Conservation (phyloP, 2,797 vertebrate genomes). For the Percopsis omiscomaycus region DNA sequence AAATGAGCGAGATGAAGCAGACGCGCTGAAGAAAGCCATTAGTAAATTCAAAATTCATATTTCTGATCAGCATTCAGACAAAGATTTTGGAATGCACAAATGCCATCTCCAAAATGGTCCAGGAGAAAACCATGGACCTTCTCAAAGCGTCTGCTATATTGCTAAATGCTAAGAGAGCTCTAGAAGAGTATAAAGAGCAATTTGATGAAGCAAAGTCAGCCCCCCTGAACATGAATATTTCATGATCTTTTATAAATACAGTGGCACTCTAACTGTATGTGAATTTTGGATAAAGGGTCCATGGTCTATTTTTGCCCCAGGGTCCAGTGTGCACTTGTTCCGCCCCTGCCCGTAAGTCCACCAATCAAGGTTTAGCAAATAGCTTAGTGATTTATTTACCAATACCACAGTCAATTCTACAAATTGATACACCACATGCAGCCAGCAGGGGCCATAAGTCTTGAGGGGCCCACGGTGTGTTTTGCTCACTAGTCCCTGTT, state of each 20-base stretch:
- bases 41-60: constrained; percentile 23
- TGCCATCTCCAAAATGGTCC: constrained; percentile 4
- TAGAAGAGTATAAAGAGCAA: constrained; percentile 13
- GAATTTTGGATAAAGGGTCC: no score
- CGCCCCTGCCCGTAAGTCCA: neutral
- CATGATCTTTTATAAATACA: no score
- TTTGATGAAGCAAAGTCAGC: constrained; percentile 11
- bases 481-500: no score
- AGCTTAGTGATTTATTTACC: no score
- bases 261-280: no score
- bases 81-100: constrained; percentile 23
- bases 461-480: no score
- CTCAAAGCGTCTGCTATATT: constrained; percentile 21
- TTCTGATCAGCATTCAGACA: constrained; percentile 24
- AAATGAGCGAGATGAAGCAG: constrained; percentile 1
- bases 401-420: no score
- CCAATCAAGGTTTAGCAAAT: no score
- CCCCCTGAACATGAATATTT: neutral
- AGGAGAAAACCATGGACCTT: neutral
- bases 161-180: constrained; percentile 15
- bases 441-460: no score
- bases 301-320: no score
- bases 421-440: no score
- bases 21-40: constrained; percentile 1
- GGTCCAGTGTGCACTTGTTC: no score